Base-by-base conservation (phyloP, 2,888 invertebrate species). In the Gandaritis pyraliata region DNA sequence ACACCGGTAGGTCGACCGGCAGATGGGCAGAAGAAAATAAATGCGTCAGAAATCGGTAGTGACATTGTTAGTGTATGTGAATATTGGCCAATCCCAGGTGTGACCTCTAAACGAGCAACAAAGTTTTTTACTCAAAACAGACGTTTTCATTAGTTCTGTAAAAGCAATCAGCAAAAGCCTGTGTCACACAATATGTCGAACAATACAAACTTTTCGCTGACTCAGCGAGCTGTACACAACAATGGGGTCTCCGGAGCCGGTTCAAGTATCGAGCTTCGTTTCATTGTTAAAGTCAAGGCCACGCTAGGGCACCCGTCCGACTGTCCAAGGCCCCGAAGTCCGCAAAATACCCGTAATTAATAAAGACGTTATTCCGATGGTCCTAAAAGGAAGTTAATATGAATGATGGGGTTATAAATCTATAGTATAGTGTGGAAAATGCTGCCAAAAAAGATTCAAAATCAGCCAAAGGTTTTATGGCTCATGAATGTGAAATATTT, bases 261-360 rank as follows among this genome's bases (percentile, higher is more conserved):
- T 16, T 48, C 16, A 43, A 57, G 43, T 45, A 50, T 38, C 23
- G 57, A 58, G 57, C 43, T 50, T 51, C 45, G 50, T 50, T 51
- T 45, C 43, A 58, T 48, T 23, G 23, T 55, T 29, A 58, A 58
- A 51, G 50, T 15, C 57, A 58, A 45, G 50, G 57, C 45, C 50
- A 5, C 55, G 7, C 15, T 48, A 30, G 16, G 41, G 48, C 30
- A 46, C 18, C 41, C n/a, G n/a, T n/a, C n/a, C n/a, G n/a, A 12
- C 1, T 41, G 13, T 13, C 30, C 30, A 11, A n/a, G 23, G 16
- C 15, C 50, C 30, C n/a, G 2, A 0, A 38, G 8, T 10, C 51
- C 13, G 13, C 51, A 41, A 51, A 51, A 51, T 41, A 29, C 13
- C 10, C 13, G 11, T 15, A 41, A 23, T 39, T 38, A 29, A 51